Conservation (phyloP, 1,140 invertebrate genomes). For the Tetramorium simillimum region DNA sequence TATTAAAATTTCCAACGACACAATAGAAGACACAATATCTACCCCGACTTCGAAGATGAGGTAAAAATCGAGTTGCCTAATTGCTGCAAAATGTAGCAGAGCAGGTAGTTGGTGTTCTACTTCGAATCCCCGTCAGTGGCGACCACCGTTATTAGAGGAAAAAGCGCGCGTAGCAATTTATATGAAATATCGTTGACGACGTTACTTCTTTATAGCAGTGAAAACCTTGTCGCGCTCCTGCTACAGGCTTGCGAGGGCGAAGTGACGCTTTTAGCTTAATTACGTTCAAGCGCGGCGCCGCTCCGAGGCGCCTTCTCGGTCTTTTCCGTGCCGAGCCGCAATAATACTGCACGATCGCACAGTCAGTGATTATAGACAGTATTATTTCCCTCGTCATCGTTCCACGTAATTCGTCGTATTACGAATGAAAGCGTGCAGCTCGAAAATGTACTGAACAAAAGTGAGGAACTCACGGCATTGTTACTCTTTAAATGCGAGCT, state of each 20-base stretch:
- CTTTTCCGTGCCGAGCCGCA: constrained; percentile 44
- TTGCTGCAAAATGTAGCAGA: constrained; percentile 33
- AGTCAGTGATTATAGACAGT: constrained; percentile 46
- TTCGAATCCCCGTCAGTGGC: constrained; percentile 11
- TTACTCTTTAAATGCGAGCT: not conserved
- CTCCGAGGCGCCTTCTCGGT: constrained; percentile 31
- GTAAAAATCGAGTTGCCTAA: constrained; percentile 49
- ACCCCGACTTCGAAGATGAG: constrained; percentile 13
- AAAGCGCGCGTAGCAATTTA: constrained; percentile 61
- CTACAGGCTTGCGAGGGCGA: constrained; percentile 40
- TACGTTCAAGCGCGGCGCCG: constrained; percentile 44
- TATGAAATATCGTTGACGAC: constrained; percentile 59
- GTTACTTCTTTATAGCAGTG: constrained; percentile 60
- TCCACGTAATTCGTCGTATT: constrained; percentile 43
- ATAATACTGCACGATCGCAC: constrained; percentile 48
- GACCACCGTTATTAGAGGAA: constrained; percentile 49
- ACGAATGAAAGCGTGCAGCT: constrained; percentile 27
- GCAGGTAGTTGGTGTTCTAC: constrained; percentile 28
- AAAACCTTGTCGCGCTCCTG: constrained; percentile 55
- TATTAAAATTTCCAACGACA: not conserved
- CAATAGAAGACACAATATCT: not conserved
- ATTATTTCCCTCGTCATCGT: constrained; percentile 39
- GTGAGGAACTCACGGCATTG: not conserved
- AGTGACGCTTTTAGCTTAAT: constrained; percentile 61
- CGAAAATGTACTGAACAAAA: constrained; percentile 19